These are phyloP conservation scores for Blastobasis adustella DNA, from an alignment of 2,888 invertebrate species.

Conservation along the genomic window DNA sequence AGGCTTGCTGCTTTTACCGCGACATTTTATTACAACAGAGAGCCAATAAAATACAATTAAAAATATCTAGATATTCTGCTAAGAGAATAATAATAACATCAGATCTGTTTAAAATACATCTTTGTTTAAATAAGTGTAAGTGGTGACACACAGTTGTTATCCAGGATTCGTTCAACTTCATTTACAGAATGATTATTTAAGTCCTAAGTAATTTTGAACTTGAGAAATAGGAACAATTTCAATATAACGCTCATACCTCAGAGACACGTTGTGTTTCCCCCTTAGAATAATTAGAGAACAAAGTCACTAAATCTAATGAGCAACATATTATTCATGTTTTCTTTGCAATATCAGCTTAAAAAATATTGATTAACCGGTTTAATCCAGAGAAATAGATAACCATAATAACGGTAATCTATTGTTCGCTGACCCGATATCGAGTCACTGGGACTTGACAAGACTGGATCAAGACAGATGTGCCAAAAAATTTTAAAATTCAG, in stretches of 20 bases:
- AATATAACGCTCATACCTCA: constrained; percentile 57
- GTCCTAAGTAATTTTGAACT: constrained; percentile 23
- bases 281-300: constrained; percentile 47
- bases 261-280: constrained; percentile 50
- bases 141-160: constrained; percentile 21
- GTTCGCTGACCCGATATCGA: too few species aligned
- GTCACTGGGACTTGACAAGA: too few species aligned
- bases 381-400: too few species aligned
- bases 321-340: constrained; percentile 23
- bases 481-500: constrained; percentile 34
- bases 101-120: constrained; percentile 60
- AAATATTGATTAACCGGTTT: too few species aligned
- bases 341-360: background rate
- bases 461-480: constrained; percentile 44
- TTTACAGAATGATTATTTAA: constrained; percentile 34
- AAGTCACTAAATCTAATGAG: constrained; percentile 41
- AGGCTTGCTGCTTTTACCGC: constrained; percentile 56
- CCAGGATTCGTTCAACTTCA: constrained; percentile 20
- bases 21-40: constrained; percentile 57
- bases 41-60: constrained; percentile 33
- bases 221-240: constrained; percentile 37
- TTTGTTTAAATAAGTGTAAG: constrained; percentile 31
- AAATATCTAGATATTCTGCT: constrained; percentile 30
- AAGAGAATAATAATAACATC: constrained; percentile 52
- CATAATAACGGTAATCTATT: too few species aligned